Percentiles rank a stretch among this genome's conserved stretches.
These are phyloP conservation scores for Eurypyga helias DNA, from an alignment of 2,113 vertebrate genomes.

Conservation along the genomic window DNA sequence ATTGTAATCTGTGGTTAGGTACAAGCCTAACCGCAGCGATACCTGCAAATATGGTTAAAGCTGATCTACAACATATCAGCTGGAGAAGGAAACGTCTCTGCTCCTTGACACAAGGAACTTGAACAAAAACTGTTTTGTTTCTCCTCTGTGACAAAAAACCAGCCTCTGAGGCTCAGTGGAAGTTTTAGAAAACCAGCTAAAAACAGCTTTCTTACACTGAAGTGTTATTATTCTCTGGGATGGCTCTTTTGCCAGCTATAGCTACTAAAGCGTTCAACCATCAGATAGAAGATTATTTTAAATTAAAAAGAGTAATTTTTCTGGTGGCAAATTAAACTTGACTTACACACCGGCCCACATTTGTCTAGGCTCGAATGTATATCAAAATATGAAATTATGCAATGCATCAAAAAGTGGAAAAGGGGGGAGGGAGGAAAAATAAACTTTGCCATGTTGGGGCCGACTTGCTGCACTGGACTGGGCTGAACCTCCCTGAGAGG, in stretches of 20 bases:
- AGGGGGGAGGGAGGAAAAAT: background rate
- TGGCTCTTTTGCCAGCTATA: background rate
- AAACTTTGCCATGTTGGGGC: background rate
- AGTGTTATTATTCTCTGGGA: background rate
- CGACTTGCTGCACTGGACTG: no score
- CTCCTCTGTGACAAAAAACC: background rate
- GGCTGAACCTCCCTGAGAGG: background rate
- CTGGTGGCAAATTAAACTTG: background rate
- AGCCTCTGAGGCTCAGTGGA: background rate
- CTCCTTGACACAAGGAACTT: conserved; percentile 7
- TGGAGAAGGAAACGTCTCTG: conserved; percentile 3
- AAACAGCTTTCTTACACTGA: background rate
- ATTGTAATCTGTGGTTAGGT: background rate
- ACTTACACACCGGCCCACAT: background rate
- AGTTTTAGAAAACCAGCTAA: background rate
- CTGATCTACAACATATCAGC: conserved; percentile 1
- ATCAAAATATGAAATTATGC: rapidly evolving
- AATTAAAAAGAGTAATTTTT: background rate
- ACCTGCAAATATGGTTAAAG: conserved; percentile 26
- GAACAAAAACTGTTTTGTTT: conserved; percentile 22
- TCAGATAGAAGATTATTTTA: background rate
- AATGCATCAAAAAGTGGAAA: background rate
- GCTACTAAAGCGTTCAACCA: background rate
- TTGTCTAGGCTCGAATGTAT: background rate
- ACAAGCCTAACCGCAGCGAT: background rate